Percentiles rank a stretch among this genome's conserved stretches.
phyloP scores from a whole-genome alignment of 2,113 vertebrate genomes.

The Xenopus tropicalis region UCB_Xtro_10.0 CM004450.2:118301001-118301500 shows the following conservation, averaged over 20 bases:
- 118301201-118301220: neutral
- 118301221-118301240: neutral
- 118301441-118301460: too few species aligned
- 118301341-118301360: too few species aligned
- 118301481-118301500: neutral
- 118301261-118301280: neutral
- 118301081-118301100: neutral
- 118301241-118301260: neutral
- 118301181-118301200: neutral
- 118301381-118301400: too few species aligned
- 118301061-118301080: neutral
- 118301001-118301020: neutral
- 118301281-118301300: neutral
- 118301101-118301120: neutral
- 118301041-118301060: neutral
- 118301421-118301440: too few species aligned
- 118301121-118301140: neutral
- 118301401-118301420: too few species aligned
- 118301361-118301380: too few species aligned
- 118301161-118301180: neutral
- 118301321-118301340: neutral
- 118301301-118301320: too few species aligned
- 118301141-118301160: neutral
- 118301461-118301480: too few species aligned
- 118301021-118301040: neutral